phyloP scores from a whole-genome alignment of 2,797 vertebrate genomes.

The Schizothorax lantsangensis region DNA sequence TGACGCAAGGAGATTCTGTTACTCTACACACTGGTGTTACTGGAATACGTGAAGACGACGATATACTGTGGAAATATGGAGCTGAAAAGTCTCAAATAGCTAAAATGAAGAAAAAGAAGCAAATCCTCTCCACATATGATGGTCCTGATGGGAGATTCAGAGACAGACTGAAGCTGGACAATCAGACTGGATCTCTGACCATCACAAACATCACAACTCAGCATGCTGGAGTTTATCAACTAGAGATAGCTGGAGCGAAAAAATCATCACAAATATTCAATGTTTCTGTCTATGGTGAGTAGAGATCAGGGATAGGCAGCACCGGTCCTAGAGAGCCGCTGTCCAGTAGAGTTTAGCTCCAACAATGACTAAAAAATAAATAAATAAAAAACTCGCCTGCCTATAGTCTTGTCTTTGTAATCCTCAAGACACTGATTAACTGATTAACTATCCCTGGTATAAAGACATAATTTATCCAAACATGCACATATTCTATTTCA shows the following conservation, averaged over 20 bases:
- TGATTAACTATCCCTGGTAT: too few relatives aligned
- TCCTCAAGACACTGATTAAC: too few relatives aligned
- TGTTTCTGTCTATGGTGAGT: background rate
- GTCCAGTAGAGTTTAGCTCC: too few relatives aligned
- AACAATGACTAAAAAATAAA: too few relatives aligned
- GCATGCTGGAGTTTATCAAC: background rate
- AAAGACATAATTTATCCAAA: background rate
- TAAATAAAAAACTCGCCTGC: too few relatives aligned
- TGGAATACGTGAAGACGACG: fast-evolving
- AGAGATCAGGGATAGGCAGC: background rate
- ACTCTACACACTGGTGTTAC: too few relatives aligned
- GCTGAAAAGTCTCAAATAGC: fast-evolving
- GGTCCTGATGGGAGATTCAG: background rate
- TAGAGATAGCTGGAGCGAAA: background rate
- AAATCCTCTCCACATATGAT: background rate
- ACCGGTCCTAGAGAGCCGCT: too few relatives aligned
- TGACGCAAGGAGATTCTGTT: too few relatives aligned
- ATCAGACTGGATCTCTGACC: background rate
- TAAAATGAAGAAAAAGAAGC: fast-evolving
- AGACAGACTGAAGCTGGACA: background rate
- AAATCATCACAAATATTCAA: fast-evolving
- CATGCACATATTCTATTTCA: too few relatives aligned
- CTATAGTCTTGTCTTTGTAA: too few relatives aligned
- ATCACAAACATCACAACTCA: background rate
- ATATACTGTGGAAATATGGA: background rate